Evolutionary conservation across 2,113 vertebrate species (phyloP).

Genomic region (Oryzias celebensis): DNA sequence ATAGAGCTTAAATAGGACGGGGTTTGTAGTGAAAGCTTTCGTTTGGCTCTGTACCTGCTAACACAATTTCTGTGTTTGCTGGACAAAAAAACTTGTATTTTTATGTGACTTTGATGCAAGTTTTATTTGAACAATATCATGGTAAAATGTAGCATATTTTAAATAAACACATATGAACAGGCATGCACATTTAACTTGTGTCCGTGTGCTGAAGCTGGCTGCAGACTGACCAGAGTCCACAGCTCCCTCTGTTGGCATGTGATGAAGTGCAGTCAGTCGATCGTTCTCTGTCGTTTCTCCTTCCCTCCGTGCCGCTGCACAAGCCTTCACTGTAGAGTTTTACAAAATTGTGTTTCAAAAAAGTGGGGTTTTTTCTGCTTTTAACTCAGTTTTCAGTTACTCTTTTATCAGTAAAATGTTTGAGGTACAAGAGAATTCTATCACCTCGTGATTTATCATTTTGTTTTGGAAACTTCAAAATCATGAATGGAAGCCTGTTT

Average conservation of each 20-base stretch:
- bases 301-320: neutral
- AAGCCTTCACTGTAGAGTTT: no score
- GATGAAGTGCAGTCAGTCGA: constrained; percentile 41
- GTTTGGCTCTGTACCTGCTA: constrained; percentile 57
- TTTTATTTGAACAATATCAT: neutral
- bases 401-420: neutral
- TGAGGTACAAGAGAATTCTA: neutral
- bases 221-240: constrained; percentile 61
- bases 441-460: no score
- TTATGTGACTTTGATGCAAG: no score
- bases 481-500: neutral
- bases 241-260: constrained; percentile 72
- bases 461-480: neutral
- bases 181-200: neutral
- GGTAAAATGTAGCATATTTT: constrained; percentile 11
- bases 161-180: constrained; percentile 7
- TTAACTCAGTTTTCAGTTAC: neutral
- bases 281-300: constrained; percentile 9
- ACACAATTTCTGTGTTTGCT: constrained; percentile 21
- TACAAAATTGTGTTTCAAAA: neutral
- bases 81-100: no score
- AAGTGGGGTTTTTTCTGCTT: neutral
- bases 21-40: constrained; percentile 51
- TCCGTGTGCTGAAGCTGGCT: constrained; percentile 26
- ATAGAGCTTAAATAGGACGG: neutral